Evolutionary conservation across 2,797 vertebrate genomes (phyloP), one percentile per base, ranked within the genome.

Genomic region (Cossypha niveicapilla): DNA sequence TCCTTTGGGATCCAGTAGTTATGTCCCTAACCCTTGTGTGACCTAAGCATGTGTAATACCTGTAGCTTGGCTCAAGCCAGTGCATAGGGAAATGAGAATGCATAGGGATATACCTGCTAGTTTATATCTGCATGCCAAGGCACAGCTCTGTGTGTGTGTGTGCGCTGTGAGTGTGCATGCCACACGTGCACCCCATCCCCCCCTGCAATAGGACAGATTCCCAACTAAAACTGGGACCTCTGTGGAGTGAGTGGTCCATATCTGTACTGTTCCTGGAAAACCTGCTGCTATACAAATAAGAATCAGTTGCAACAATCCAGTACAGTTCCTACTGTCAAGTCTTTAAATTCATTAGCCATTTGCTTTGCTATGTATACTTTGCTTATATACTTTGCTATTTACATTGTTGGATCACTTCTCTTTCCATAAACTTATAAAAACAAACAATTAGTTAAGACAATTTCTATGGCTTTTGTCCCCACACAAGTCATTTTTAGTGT

Each of bases 361-460:
- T 87, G n/a, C n/a, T n/a, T n/a, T n/a, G n/a, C n/a, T n/a, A n/a
- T n/a, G n/a, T n/a, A n/a, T n/a, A n/a, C n/a, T n/a, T n/a, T n/a
- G n/a, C n/a, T n/a, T 68, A 65, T 61, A 61, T 76, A 63, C 63
- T 94, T 93, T 35, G 57, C 48, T 45, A 37, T 91, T 94, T 79
- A 68, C 50, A 28, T 72, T 92, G 53, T 77, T 93, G 58, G 48
- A 89, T 65, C 32, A 11, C 50, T 86, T 68, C 42, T 88, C 23
- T 87, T 88, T 77, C 81, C 61, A 44, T 58, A 86, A 86, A 47
- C 75, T 86, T 92, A 75, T 4, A 42, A 93, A 91, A 94, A 83
- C 86, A 94, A 79, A 66, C 37, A 91, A 83, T 94, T 96, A 96
- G 47, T 86, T 92, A 86, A 83, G 87, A 82, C 79, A 91, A 93